phyloP scores from a whole-genome alignment of 2,888 invertebrate species.

The Itoplectis maculator region DNA sequence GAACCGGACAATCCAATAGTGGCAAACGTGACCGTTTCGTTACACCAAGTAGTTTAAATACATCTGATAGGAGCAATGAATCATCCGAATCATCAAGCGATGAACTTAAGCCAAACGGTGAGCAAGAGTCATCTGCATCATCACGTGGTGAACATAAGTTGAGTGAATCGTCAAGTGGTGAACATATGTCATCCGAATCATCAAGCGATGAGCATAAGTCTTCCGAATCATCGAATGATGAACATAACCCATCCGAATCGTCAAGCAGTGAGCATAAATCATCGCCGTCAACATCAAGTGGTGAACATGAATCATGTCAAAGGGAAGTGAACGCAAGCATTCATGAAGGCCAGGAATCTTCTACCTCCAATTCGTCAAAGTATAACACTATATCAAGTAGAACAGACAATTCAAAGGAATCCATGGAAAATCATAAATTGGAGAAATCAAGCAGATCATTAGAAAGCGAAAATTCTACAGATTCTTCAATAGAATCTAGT shows the following conservation, averaged over 20 bases:
- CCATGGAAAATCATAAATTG: neutral
- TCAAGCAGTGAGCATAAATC: no score
- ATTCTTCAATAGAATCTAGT: neutral
- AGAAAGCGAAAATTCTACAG: neutral
- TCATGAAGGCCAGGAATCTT: neutral
- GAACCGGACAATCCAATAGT: neutral
- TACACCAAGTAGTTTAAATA: neutral
- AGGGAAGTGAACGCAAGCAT: neutral
- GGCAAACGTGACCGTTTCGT: neutral
- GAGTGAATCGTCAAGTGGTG: neutral
- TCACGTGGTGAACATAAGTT: neutral
- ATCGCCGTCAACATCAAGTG: neutral
- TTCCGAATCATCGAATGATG: neutral
- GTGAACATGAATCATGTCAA: neutral
- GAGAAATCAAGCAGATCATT: neutral
- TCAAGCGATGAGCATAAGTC: no score
- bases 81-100: neutral
- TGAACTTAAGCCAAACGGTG: no score
- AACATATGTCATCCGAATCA: neutral
- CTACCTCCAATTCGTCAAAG: neutral
- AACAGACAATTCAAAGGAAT: neutral
- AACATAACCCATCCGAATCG: neutral
- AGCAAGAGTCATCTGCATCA: neutral
- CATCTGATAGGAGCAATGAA: constrained; percentile 8
- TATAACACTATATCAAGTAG: neutral